These are phyloP conservation scores for Dysidea cf. avara DNA, from an alignment of 37 sponge, comb jelly and placozoan species.

Conservation along the genomic window DNA sequence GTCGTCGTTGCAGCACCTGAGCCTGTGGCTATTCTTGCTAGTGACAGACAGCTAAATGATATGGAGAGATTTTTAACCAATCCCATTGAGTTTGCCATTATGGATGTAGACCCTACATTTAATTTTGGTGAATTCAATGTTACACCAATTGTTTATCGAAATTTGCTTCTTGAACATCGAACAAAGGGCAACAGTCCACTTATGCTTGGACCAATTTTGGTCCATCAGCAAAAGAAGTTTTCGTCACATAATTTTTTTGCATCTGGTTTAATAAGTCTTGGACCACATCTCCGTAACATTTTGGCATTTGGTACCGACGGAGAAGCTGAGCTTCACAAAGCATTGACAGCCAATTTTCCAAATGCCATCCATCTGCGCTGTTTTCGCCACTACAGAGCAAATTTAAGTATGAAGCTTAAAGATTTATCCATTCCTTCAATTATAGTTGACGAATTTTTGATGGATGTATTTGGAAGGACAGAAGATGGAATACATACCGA, in stretches of 20 bases:
- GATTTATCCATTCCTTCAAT: too few relatives aligned
- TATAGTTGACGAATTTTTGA: too few relatives aligned
- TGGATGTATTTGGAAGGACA: not conserved
- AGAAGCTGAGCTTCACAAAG: too few relatives aligned
- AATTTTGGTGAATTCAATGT: conserved; percentile 6
- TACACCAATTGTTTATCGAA: conserved; percentile 1
- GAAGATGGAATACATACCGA: not conserved
- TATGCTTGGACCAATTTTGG: not conserved
- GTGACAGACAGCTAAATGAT: not conserved
- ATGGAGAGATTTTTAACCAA: not conserved
- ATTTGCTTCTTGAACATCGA: conserved; percentile 2
- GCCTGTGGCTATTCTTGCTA: too few relatives aligned
- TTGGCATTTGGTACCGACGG: too few relatives aligned
- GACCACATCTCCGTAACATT: too few relatives aligned
- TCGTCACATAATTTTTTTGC: not conserved
- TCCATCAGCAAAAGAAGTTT: not conserved
- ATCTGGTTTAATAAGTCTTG: not conserved
- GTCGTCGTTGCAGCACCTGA: too few relatives aligned
- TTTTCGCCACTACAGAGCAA: not conserved
- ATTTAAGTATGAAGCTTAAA: too few relatives aligned
- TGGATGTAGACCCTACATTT: conserved; percentile 3
- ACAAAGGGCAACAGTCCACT: not conserved
- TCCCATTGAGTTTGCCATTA: conserved; percentile 8
- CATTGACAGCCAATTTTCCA: too few relatives aligned
- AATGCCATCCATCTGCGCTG: not conserved